Evolutionary conservation across 2,888 invertebrate species (phyloP).

Genomic region (Labia minor): DNA sequence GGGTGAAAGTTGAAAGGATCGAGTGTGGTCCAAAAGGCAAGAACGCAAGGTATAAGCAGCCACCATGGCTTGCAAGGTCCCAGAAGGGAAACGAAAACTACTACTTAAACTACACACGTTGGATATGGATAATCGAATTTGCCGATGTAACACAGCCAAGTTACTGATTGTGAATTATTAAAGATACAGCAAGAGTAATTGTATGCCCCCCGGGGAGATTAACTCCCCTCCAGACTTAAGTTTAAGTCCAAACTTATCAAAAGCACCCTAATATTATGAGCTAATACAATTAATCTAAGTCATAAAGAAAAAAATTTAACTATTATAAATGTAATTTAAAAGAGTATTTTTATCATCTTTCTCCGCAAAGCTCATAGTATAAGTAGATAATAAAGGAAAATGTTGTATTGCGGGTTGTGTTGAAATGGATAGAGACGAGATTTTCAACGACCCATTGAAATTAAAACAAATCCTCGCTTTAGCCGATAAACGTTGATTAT

Average conservation of each 20-base stretch:
- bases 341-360: too few species aligned
- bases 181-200: conserved; percentile 13
- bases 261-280: not conserved
- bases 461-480: conserved; percentile 13
- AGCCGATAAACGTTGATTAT: conserved; percentile 5
- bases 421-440: not conserved
- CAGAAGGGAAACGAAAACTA: not conserved
- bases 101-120: not conserved
- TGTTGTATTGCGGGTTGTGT: not conserved
- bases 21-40: conserved; percentile 3
- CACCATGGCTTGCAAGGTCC: not conserved
- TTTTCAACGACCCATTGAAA: not conserved
- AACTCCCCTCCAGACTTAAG: not conserved
- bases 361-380: too few species aligned
- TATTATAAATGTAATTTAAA: too few species aligned
- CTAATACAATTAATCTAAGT: not conserved
- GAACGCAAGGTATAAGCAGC: not conserved
- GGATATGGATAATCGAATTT: conserved; percentile 2
- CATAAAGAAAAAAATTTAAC: too few species aligned
- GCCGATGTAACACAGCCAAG: not conserved
- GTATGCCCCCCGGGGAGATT: conserved; percentile 8
- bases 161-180: conserved; percentile 13
- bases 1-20: not conserved
- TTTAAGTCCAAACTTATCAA: not conserved
- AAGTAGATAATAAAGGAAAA: not conserved